Evolutionary conservation across 1,140 invertebrate species (phyloP).

Genomic region (Scylla paramamosain): DNA sequence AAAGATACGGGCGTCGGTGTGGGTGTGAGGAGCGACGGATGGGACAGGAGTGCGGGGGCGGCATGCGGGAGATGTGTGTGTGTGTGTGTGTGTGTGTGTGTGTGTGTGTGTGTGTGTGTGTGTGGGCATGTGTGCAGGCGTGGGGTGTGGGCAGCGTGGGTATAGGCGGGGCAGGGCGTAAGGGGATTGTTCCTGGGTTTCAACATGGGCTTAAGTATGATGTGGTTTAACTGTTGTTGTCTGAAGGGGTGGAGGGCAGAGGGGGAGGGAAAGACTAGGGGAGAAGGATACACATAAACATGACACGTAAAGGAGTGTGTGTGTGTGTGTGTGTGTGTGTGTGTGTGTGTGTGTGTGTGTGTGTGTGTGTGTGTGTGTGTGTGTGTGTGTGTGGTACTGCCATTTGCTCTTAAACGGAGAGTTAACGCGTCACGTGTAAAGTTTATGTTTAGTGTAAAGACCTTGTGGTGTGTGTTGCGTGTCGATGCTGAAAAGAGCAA

Average conservation of each 20-base stretch:
- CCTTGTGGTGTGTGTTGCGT: too few relatives aligned
- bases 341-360: slow-evolving; percentile 4
- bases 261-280: background rate
- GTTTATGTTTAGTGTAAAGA: too few relatives aligned
- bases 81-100: too few relatives aligned
- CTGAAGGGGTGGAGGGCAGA: background rate
- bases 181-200: too few relatives aligned
- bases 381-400: background rate
- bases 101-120: slow-evolving; percentile 9
- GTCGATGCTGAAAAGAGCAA: too few relatives aligned
- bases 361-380: background rate
- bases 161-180: too few relatives aligned
- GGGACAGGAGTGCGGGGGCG: too few relatives aligned
- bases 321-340: background rate
- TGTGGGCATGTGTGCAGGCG: background rate
- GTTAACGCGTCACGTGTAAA: too few relatives aligned
- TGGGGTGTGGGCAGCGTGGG: background rate
- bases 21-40: too few relatives aligned
- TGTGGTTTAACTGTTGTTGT: background rate
- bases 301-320: background rate
- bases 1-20: too few relatives aligned
- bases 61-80: background rate
- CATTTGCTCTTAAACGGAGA: too few relatives aligned
- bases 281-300: background rate
- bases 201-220: too few relatives aligned